These are phyloP conservation scores for Etheostoma spectabile DNA, from an alignment of 2,113 vertebrate genomes.

Conservation along the genomic window DNA sequence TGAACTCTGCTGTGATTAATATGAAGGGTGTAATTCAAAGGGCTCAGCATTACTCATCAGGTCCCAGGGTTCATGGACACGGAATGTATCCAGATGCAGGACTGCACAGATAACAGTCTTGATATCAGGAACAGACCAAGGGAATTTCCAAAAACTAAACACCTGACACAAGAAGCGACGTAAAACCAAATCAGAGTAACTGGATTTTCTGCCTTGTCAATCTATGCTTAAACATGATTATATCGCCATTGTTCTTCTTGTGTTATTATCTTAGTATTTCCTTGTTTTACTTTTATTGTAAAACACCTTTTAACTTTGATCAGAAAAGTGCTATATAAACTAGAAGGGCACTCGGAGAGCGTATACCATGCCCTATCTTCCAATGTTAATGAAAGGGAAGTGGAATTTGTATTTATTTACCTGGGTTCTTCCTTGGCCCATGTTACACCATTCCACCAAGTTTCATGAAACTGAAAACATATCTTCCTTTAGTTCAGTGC, in stretches of 20 bases:
- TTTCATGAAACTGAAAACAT: too few species aligned
- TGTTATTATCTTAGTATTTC: too few species aligned
- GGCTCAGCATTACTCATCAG: not conserved
- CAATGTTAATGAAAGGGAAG: too few species aligned
- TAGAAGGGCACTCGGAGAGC: too few species aligned
- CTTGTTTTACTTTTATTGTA: not conserved
- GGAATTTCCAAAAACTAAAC: constrained; percentile 6
- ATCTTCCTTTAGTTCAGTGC: too few species aligned
- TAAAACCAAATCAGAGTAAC: constrained; percentile 14
- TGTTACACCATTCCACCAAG: too few species aligned
- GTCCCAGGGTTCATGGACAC: not conserved
- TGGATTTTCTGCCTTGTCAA: not conserved
- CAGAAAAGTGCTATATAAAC: not conserved
- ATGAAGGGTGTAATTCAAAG: constrained; percentile 12
- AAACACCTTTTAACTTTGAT: not conserved
- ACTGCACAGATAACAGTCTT: constrained; percentile 7
- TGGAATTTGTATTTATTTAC: too few species aligned
- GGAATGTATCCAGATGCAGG: not conserved
- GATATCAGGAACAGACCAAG: not conserved
- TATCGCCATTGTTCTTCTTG: not conserved
- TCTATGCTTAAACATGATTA: not conserved
- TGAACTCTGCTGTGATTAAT: constrained; percentile 44
- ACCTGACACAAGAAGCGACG: not conserved
- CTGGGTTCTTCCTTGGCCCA: too few species aligned
- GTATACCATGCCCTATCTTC: too few species aligned